Conservation (phyloP, 92 coral and sea anemone genomes). For the Zoanthus sociatus region DNA sequence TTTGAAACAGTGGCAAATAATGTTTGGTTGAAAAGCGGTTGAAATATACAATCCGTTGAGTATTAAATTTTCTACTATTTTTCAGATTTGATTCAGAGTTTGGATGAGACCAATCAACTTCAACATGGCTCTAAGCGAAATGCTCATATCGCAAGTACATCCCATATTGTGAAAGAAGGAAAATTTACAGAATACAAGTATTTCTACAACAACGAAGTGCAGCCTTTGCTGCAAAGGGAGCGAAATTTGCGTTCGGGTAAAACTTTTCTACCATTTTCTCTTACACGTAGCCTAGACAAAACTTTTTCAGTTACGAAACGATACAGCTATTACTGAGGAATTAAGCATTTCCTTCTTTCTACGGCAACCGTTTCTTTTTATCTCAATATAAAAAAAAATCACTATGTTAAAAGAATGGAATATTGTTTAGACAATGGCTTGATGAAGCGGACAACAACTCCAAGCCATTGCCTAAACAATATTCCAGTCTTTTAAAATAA, state of each 20-base stretch:
- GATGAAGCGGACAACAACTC: too few relatives aligned
- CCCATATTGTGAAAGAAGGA: constrained; percentile 5
- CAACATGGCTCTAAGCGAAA: neutral
- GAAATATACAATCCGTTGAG: neutral
- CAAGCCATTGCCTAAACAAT: too few relatives aligned
- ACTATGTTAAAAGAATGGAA: too few relatives aligned
- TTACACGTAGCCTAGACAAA: neutral
- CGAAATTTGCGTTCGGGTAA: constrained; percentile 4
- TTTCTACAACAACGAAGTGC: constrained; percentile 19
- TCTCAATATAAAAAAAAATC: neutral
- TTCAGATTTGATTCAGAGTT: neutral
- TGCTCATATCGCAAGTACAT: neutral
- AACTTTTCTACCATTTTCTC: neutral
- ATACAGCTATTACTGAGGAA: too few relatives aligned
- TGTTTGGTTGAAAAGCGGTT: neutral
- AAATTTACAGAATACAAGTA: constrained; percentile 17
- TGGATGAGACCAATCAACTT: constrained; percentile 12
- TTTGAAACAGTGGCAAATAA: neutral
- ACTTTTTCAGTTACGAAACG: too few relatives aligned
- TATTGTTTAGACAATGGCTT: too few relatives aligned
- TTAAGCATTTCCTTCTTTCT: too few relatives aligned
- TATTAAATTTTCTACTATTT: neutral
- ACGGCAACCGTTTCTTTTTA: neutral
- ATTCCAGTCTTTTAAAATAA: too few relatives aligned
- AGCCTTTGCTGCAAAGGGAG: constrained; percentile 26